These are phyloP conservation scores for Otis tarda DNA, from an alignment of 2,113 vertebrate genomes.

Conservation along the genomic window DNA sequence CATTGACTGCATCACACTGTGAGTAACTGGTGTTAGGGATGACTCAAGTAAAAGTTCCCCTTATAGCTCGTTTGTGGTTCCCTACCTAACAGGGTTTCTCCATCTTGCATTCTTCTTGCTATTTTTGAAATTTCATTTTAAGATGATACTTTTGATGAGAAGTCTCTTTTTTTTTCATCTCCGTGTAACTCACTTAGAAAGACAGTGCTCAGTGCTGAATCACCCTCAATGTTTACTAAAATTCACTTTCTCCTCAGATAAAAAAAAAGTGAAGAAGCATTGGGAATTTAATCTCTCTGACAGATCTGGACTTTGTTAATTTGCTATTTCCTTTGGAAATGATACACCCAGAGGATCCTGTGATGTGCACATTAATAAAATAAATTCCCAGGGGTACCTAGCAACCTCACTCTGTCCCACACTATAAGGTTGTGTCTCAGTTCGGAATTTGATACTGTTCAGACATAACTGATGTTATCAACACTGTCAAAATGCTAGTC, in stretches of 20 bases:
- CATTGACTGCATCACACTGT: fast-evolving
- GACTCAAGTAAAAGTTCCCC: background rate
- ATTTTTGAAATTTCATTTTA: background rate
- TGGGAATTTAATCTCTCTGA: background rate
- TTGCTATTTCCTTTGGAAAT: background rate
- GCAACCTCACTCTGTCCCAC: background rate
- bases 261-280: background rate
- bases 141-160: background rate
- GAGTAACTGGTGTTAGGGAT: background rate
- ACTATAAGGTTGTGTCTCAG: background rate
- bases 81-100: background rate
- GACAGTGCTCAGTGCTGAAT: background rate
- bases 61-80: background rate
- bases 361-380: background rate
- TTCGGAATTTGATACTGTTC: background rate
- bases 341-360: background rate
- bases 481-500: background rate
- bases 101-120: background rate
- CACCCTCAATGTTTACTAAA: background rate
- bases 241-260: background rate
- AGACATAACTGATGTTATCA: background rate
- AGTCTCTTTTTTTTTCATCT: background rate
- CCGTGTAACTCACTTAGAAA: background rate
- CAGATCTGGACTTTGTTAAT: background rate
- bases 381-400: background rate